phyloP scores from a whole-genome alignment of 2,888 invertebrate species.

The Cheilosia soror region DNA sequence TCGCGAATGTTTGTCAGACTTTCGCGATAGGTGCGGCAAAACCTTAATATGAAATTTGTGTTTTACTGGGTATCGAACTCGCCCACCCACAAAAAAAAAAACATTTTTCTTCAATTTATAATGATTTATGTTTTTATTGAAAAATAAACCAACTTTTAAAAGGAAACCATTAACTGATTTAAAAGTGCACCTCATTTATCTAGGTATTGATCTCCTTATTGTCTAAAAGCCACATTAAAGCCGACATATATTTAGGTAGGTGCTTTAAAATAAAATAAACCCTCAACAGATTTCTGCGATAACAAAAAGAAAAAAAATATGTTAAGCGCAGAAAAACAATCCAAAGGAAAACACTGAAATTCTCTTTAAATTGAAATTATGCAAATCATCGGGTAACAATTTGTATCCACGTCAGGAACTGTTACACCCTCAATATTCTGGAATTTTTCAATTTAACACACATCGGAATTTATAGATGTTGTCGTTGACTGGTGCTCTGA shows the following conservation, averaged over 20 bases:
- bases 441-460: constrained; percentile 78
- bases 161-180: not conserved
- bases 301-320: constrained; percentile 6
- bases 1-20: no score
- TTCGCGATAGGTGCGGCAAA: no score
- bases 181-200: not conserved
- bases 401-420: constrained; percentile 76
- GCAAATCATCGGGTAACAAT: constrained; percentile 78
- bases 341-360: constrained; percentile 57
- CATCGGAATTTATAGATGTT: constrained; percentile 76
- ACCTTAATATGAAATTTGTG: no score
- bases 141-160: no score
- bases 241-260: not conserved
- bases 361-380: constrained; percentile 76
- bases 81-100: no score
- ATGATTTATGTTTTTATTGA: no score
- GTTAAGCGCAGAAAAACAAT: constrained; percentile 14
- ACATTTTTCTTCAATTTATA: no score
- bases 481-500: constrained; percentile 42
- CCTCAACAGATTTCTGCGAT: constrained; percentile 13
- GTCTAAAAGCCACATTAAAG: constrained; percentile 30
- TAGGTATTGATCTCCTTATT: not conserved
- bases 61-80: no score
- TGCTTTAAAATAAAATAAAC: constrained; percentile 52
- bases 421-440: constrained; percentile 75